phyloP scores from a whole-genome alignment of 2,113 vertebrate genomes.

The Benitochromis conjunctus region DNA sequence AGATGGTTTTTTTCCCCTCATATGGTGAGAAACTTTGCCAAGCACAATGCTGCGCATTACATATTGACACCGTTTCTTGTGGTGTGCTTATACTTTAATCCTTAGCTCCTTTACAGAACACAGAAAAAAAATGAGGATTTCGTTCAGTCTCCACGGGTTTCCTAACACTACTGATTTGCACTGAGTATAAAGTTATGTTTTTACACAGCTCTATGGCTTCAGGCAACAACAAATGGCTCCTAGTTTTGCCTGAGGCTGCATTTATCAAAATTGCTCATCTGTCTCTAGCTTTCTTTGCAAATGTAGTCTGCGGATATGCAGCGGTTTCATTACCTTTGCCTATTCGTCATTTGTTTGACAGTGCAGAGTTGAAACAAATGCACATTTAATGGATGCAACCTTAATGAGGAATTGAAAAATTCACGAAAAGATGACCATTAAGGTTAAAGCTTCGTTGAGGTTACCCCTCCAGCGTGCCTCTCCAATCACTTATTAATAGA shows the following conservation, averaged over 20 bases:
- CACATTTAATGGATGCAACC: conserved; percentile 33
- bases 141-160: not conserved
- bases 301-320: conserved; percentile 15
- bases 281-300: conserved; percentile 37
- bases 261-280: conserved; percentile 53
- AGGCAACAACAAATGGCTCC: conserved; percentile 47
- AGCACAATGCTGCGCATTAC: not conserved
- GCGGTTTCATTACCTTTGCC: conserved; percentile 20
- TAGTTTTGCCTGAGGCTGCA: conserved; percentile 22
- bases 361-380: conserved; percentile 30
- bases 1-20: not conserved
- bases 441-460: conserved; percentile 35
- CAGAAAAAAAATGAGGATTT: not conserved
- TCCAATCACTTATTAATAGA: conserved; percentile 50
- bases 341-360: conserved; percentile 30
- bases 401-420: conserved; percentile 59
- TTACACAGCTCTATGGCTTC: conserved; percentile 4
- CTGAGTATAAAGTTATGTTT: conserved; percentile 1
- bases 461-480: conserved; percentile 28
- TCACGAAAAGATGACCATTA: conserved; percentile 52
- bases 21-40: not conserved
- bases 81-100: not conserved
- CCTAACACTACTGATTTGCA: not conserved
- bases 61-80: not conserved
- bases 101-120: not conserved